Percentiles rank a stretch among this genome's conserved stretches.
Evolutionary conservation across 2,797 vertebrate genomes (phyloP).

Genomic region (Pangasius sanitwongsei): DNA sequence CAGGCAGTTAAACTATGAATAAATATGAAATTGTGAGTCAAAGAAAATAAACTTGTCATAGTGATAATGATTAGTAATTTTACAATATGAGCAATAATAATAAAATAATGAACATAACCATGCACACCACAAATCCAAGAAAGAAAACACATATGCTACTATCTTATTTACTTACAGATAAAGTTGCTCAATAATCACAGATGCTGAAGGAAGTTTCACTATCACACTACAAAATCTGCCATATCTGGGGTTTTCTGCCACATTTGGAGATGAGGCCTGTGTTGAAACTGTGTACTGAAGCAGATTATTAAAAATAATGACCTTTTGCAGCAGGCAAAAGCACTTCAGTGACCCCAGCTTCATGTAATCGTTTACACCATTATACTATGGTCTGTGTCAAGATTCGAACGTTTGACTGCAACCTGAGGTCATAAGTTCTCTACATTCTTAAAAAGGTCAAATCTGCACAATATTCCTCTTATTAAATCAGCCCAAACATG

Average conservation of each 20-base stretch:
- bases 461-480: not conserved
- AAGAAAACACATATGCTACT: not conserved
- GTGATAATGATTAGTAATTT: not conserved
- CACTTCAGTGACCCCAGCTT: not conserved
- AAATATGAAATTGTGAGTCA: not conserved
- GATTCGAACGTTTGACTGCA: not conserved
- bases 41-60: not conserved
- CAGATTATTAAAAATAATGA: not conserved
- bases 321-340: not conserved
- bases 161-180: not conserved
- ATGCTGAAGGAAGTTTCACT: not conserved
- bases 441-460: no score
- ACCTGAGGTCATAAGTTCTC: not conserved
- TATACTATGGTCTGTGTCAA: not conserved
- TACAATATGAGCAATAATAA: not conserved
- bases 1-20: not conserved
- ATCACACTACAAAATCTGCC: not conserved
- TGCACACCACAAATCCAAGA: not conserved
- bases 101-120: not conserved
- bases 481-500: not conserved
- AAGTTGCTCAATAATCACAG: slow-evolving; percentile 16
- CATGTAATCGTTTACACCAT: not conserved
- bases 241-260: not conserved
- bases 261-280: not conserved
- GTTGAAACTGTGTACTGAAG: not conserved